Base-by-base conservation (phyloP, 2,888 invertebrate species). In the Andrena chrysosceles region DNA sequence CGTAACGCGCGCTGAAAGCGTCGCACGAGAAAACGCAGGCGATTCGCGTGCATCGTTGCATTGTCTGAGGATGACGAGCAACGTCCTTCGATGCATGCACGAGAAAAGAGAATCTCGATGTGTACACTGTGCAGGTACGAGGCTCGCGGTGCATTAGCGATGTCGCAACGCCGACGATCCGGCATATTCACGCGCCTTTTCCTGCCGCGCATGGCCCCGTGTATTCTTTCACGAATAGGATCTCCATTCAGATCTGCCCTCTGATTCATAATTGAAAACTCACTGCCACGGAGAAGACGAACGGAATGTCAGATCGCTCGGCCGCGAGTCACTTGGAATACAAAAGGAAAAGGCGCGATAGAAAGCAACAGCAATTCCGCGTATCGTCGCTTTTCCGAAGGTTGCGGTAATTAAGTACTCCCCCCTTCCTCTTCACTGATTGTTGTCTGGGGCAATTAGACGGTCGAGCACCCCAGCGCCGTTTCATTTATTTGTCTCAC, bases 11-110 rank as follows among this genome's bases (percentile, higher is more conserved):
- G 77, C n/a, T 77, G 71, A 68, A 74, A 85, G 69, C 73, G 85
- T 86, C 73, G 73, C 63, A 73, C 23, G 33, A 74, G 72, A 68
- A n/a, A 62, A 20, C 62, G 68, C 54, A 23, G 26, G 69, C 64
- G 68, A 48, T 49, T 81, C 73, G 73, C 62, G 64, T 59, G 69
- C 77, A 76, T 64, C 78, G 71, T 56, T 60, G 81, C 87, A 87
- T 89, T 87, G 89, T 88, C 83, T 81, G 23, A 20, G 78, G 64
- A 77, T 81, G 83, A 86, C 83, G 73, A 74, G 60, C 68, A 76
- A 76, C 76, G 89, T 89, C 86, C 87, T 80, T 87, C 87, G 84
- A 66, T 73, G 56, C 60, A 42, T 42, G 66, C 49, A 26, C 84
- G 59, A 31, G 52, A 67, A 73, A 33, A 70, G 42, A 66, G 62